phyloP scores from a whole-genome alignment of 2,113 vertebrate species.

The Rhabdomys dilectus region DNA sequence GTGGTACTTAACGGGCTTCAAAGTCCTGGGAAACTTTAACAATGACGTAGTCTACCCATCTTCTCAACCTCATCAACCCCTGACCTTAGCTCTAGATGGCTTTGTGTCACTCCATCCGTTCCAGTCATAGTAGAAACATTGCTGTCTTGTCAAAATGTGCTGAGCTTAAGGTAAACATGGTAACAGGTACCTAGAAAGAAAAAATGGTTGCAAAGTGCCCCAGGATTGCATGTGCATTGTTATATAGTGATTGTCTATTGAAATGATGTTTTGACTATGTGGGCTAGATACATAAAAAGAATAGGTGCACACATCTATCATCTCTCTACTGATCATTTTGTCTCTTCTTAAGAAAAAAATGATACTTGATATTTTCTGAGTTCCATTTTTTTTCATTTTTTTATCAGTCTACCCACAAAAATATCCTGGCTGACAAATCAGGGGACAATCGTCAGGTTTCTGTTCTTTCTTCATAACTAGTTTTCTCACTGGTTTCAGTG shows the following conservation, averaged over 20 bases:
- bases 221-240: not conserved
- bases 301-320: not conserved
- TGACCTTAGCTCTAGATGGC: not conserved
- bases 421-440: not conserved
- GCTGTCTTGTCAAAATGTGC: not conserved
- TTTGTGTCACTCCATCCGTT: not conserved
- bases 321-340: not conserved
- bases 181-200: not conserved
- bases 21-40: not conserved
- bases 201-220: not conserved
- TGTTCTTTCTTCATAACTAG: not conserved
- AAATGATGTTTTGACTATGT: constrained; percentile 23
- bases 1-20: not conserved
- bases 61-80: not conserved
- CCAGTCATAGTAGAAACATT: no score
- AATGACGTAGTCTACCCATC: not conserved
- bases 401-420: not conserved
- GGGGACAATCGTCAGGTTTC: not conserved
- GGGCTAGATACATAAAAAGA: not conserved
- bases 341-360: not conserved
- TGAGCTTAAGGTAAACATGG: not conserved
- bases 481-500: not conserved
- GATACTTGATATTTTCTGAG: not conserved
- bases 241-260: not conserved
- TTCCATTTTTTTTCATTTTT: not conserved